Evolutionary conservation across 2,888 invertebrate genomes (phyloP).

Genomic region (Beris chalybata): DNA sequence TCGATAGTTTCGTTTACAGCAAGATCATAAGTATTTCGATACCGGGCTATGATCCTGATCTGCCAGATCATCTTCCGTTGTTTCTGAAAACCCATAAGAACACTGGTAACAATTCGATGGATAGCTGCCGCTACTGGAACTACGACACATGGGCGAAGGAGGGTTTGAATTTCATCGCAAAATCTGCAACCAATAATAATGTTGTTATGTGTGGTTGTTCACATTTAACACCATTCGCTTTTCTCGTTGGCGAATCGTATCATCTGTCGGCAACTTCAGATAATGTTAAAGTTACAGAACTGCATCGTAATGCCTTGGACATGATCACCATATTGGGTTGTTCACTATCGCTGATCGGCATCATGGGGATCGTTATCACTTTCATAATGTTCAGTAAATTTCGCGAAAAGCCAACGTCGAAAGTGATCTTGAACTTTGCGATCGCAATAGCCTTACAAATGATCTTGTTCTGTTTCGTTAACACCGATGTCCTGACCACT

Average conservation of each 20-base stretch:
- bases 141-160: conserved; percentile 63
- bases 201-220: conserved; percentile 59
- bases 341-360: conserved; percentile 62
- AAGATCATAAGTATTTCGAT: conserved; percentile 64
- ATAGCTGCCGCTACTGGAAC: conserved; percentile 63
- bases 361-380: conserved; percentile 63
- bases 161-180: conserved; percentile 58
- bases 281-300: conserved; percentile 47
- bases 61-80: conserved; percentile 61
- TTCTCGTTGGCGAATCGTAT: conserved; percentile 55
- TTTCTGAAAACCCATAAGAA: conserved; percentile 45
- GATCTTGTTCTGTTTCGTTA: conserved; percentile 52
- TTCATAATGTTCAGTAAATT: conserved; percentile 63
- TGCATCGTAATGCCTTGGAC: conserved; percentile 59
- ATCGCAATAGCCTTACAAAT: conserved; percentile 65
- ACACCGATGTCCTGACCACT: conserved; percentile 47
- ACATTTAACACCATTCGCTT: conserved; percentile 65
- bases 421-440: conserved; percentile 67
- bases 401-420: conserved; percentile 66
- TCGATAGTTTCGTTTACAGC: conserved; percentile 49
- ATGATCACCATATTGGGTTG: conserved; percentile 64
- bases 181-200: conserved; percentile 48
- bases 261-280: conserved; percentile 45
- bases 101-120: conserved; percentile 36
- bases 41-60: conserved; percentile 61